Conservation (phyloP, 2,888 invertebrate genomes). For the Cataglyphis rosenhaueri region DNA sequence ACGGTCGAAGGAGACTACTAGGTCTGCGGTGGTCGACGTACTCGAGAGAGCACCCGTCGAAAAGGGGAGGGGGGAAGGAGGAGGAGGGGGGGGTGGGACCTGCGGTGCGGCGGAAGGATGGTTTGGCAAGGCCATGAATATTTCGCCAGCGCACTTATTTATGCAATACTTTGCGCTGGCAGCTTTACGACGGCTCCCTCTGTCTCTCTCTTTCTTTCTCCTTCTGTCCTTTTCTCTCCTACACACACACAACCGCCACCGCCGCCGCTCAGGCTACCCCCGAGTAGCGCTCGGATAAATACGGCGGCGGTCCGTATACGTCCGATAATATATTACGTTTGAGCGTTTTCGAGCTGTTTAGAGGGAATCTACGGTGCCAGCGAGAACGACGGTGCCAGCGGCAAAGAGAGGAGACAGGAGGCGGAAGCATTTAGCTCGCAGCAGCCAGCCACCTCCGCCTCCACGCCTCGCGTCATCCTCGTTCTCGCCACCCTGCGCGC, state of each 20-base stretch:
- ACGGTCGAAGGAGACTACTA: conserved; percentile 43
- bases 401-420: conserved; percentile 64
- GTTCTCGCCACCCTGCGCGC: conserved; percentile 51
- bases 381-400: conserved; percentile 65
- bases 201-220: conserved; percentile 52
- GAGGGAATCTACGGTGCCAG: conserved; percentile 73
- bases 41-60: conserved; percentile 26
- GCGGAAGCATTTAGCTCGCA: conserved; percentile 75
- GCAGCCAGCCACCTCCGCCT: conserved; percentile 16
- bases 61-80: not conserved
- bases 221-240: not conserved
- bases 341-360: conserved; percentile 84
- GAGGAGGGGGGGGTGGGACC: conserved; percentile 7
- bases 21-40: conserved; percentile 56
- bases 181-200: conserved; percentile 84
- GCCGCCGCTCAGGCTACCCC: conserved; percentile 37
- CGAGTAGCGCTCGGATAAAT: conserved; percentile 74
- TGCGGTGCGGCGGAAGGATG: conserved; percentile 70
- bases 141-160: conserved; percentile 85
- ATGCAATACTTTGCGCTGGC: conserved; percentile 85
- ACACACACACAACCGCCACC: conserved; percentile 32
- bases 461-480: conserved; percentile 59
- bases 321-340: conserved; percentile 84
- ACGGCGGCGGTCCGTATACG: conserved; percentile 76
- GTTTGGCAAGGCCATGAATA: conserved; percentile 84